A percentile compares a stretch with the other conserved stretches of the same genome.
These are phyloP conservation scores for Rynchops niger DNA, from an alignment of 2,113 vertebrate genomes.

Conservation along the genomic window DNA sequence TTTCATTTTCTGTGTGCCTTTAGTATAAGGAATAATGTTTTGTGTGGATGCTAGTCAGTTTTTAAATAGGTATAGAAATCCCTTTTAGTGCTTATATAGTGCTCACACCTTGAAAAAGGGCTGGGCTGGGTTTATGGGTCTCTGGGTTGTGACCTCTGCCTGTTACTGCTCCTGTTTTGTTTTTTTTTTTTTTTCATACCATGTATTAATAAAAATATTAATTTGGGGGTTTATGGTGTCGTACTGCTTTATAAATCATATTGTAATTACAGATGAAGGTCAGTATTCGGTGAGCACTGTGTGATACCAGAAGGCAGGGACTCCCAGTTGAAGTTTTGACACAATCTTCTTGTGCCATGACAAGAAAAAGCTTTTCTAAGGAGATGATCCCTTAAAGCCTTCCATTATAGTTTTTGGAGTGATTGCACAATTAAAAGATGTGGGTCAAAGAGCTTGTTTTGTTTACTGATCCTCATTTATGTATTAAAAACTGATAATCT, in stretches of 20 bases:
- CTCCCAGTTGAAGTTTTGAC: not conserved
- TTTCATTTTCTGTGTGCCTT: not conserved
- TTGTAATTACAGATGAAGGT: not conserved
- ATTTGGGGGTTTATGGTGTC: not conserved
- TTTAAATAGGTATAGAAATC: not conserved
- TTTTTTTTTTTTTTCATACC: not conserved
- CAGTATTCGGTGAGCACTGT: fast-evolving
- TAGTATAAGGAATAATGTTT: not conserved
- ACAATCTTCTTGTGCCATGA: not conserved
- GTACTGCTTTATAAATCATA: not conserved
- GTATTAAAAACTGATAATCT: not conserved
- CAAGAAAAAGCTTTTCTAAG: not conserved
- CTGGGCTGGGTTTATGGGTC: not conserved
- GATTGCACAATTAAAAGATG: not conserved
- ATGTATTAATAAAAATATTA: not conserved
- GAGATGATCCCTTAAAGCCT: not conserved
- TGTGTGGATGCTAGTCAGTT: not conserved
- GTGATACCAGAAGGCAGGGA: not conserved
- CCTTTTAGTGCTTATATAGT: not conserved
- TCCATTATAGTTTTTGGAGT: not conserved
- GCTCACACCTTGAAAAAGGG: not conserved
- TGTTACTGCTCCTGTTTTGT: not conserved
- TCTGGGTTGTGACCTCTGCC: not conserved
- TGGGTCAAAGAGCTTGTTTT: not conserved
- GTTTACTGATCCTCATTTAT: not conserved